Conservation (phyloP, 2,797 vertebrate species). For the Halcyon chelicuti region DNA sequence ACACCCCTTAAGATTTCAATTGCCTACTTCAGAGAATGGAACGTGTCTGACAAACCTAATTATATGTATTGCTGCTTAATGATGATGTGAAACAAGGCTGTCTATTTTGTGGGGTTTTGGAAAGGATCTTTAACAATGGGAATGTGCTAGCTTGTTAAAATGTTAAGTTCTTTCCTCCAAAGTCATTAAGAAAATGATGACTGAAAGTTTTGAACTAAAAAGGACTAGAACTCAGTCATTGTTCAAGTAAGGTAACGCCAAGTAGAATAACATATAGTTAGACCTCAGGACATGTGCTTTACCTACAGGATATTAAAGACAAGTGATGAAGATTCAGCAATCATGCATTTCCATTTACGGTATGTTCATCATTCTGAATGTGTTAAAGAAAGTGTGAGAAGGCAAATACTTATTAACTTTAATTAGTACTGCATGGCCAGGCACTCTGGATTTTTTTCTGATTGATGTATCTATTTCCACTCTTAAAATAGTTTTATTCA, state of each 20-base stretch:
- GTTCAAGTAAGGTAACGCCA: not conserved
- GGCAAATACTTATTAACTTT: constrained; percentile 40
- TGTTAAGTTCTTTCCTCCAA: not conserved
- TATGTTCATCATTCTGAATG: constrained; percentile 27
- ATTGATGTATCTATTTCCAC: constrained; percentile 28
- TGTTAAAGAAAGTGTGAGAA: constrained; percentile 19
- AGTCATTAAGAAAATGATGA: constrained; percentile 11
- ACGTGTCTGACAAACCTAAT: not conserved
- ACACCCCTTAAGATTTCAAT: not conserved
- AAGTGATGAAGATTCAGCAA: constrained; percentile 26
- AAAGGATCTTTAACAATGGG: not conserved
- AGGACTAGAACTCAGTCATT: not conserved
- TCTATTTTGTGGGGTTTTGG: not conserved
- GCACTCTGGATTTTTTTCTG: constrained; percentile 35
- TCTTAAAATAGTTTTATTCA: constrained; percentile 48
- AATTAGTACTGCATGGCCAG: not conserved
- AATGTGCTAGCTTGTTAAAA: not conserved
- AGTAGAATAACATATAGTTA: not conserved
- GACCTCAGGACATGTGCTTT: not conserved
- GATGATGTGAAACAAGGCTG: not conserved
- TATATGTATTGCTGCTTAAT: not conserved
- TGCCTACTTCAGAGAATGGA: not conserved
- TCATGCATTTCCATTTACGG: constrained; percentile 31
- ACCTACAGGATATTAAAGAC: constrained; percentile 17
- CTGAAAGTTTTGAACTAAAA: not conserved